Evolutionary conservation across 2,888 invertebrate species (phyloP).

Genomic region (Poecilus cupreus): DNA sequence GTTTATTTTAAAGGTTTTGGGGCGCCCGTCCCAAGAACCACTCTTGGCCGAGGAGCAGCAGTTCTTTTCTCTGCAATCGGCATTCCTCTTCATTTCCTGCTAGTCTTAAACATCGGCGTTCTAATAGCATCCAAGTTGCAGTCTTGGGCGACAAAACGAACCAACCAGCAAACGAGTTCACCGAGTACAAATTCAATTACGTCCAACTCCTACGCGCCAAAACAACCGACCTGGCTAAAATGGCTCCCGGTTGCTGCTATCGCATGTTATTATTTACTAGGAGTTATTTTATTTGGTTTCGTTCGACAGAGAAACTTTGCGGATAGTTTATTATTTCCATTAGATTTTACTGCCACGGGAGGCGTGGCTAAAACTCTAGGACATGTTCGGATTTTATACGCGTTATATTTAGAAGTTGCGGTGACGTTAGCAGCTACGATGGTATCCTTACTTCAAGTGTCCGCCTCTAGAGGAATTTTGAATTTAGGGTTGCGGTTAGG

Average conservation of each 20-base stretch:
- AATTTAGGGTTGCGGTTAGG: slow-evolving; percentile 76
- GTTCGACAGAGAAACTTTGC: slow-evolving; percentile 73
- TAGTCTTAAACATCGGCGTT: slow-evolving; percentile 76
- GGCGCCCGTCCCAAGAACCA: slow-evolving; percentile 82
- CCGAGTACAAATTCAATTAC: slow-evolving; percentile 60
- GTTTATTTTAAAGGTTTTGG: slow-evolving; percentile 77
- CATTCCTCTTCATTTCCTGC: slow-evolving; percentile 80
- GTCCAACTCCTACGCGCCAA: slow-evolving; percentile 24
- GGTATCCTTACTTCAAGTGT: slow-evolving; percentile 77
- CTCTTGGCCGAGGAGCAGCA: slow-evolving; percentile 78
- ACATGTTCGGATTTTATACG: slow-evolving; percentile 78
- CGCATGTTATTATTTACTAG: slow-evolving; percentile 76
- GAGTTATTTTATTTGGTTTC: slow-evolving; percentile 78
- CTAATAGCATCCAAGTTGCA: slow-evolving; percentile 74
- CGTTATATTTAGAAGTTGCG: slow-evolving; percentile 81
- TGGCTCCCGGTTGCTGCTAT: slow-evolving; percentile 72
- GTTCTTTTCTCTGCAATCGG: slow-evolving; percentile 80
- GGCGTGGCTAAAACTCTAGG: slow-evolving; percentile 78
- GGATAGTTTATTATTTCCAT: slow-evolving; percentile 79
- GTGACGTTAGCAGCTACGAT: slow-evolving; percentile 78
- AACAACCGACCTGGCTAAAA: slow-evolving; percentile 68
- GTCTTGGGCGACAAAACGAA: slow-evolving; percentile 68
- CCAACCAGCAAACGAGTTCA: slow-evolving; percentile 33
- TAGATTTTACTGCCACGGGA: slow-evolving; percentile 83
- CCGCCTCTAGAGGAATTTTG: slow-evolving; percentile 76